Evolutionary conservation across 2,797 vertebrate genomes (phyloP).

Genomic region (Tenualosa ilisha): DNA sequence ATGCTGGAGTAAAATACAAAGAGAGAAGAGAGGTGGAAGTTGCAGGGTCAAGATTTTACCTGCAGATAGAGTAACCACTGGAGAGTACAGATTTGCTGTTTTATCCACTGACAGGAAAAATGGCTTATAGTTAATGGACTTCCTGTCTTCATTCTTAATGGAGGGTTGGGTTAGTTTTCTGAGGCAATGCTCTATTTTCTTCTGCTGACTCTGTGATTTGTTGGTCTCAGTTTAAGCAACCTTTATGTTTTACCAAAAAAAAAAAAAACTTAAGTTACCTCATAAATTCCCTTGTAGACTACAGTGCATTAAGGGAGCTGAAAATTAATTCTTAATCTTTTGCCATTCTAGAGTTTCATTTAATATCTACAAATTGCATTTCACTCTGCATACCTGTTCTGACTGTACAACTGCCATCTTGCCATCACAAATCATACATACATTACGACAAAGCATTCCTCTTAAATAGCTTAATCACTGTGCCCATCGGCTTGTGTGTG

Average conservation of each 20-base stretch:
- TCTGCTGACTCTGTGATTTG: neutral
- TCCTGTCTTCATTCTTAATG: constrained; percentile 7
- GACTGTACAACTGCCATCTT: neutral
- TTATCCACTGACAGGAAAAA: neutral
- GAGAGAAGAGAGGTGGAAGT: neutral
- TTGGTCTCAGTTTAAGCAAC: neutral
- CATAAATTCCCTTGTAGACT: neutral
- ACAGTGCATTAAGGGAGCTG: neutral
- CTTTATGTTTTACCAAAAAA: neutral
- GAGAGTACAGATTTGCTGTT: neutral
- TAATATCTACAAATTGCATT: neutral
- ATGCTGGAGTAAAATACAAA: neutral
- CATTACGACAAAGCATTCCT: neutral
- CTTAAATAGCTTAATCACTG: neutral
- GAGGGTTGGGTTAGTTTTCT: neutral
- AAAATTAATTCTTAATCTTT: neutral
- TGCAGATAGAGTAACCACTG: neutral
- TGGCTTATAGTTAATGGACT: neutral
- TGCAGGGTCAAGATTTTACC: neutral
- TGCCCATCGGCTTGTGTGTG: neutral
- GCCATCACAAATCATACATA: neutral
- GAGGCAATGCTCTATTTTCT: neutral
- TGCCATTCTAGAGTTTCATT: neutral
- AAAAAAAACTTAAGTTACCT: neutral
- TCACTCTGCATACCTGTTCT: neutral